Base-by-base conservation (phyloP, 2,888 invertebrate genomes). In the Eupithecia vulgata region DNA sequence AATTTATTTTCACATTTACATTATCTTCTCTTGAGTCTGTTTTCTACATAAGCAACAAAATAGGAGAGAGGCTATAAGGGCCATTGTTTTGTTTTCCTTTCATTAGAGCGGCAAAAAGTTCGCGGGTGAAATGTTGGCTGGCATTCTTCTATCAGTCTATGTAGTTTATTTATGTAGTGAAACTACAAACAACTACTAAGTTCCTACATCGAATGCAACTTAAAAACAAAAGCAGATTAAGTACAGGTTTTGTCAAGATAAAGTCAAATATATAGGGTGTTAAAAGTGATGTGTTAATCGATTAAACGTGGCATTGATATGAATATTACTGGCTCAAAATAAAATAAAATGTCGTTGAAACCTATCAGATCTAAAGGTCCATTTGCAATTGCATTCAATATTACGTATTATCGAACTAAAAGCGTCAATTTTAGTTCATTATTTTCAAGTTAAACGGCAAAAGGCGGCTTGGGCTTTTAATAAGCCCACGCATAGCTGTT, bases 401-500 rank as follows among this genome's bases (percentile, higher is more conserved):
- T 68, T 65, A 75, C 64, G 70, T 79, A 74, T 75, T 68, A 30
- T 66, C 70, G 82, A 82, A 83, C 80, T 85, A 83, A 85, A 84
- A 84, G 84, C 84, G 82, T 83, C 86, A 85, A 85, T 87, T 84
- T 85, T 84, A 84, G 81, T 83, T 81, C 83, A 83, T 83, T 84
- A 81, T 81, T 79, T 83, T 83, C 79, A 81, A 85, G 82, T 83
- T 82, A 83, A 82, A 83, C 85, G 84, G 84, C 81, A 81, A 86
- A 82, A 84, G 81, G 83, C 85, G 82, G 84, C 84, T 83, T 84
- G 83, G 81, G 85, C 85, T 83, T 83, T 82, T 79, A 81, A 82
- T 78, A 84, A 78, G 76, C 87, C 88, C 86, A 88, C 88, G 86
- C 86, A 76, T 72, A 70, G 61, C 48, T 64, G 71, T 42, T 65